Evolutionary conservation across 2,888 invertebrate species (phyloP), one percentile per base, ranked within the genome.

Genomic region (Chromoteleia sp.): DNA sequence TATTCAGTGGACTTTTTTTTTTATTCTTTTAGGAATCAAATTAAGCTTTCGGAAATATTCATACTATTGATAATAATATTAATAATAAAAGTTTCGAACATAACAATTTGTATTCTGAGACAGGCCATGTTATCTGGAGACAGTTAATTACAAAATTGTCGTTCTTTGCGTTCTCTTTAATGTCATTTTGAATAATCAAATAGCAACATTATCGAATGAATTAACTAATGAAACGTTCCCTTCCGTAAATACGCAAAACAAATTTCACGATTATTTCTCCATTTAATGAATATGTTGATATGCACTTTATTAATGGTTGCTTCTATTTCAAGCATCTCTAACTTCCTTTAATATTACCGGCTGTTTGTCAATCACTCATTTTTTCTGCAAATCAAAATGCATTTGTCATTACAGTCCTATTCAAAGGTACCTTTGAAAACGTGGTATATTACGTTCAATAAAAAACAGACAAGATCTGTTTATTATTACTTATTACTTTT

Each of bases 371-470:
- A 43, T 50, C 50, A 50, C 43, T 59, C 14, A 43, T 15, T 33
- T 50, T 63, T 50, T 50, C 43, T 50, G 33, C 21, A 50, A 33
- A 48, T 65, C 63, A 65, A 65, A 48, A 50, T 21, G 15, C 17
- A 65, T 65, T 65, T 65, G 63, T 65, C 63, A 65, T 65, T 65
- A 48, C 33, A 50, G 19, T 43, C n/a, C 15, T 59, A 43, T 59
- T 43, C 59, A 59, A 14, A 43, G 29, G 25, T 17, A 8, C 21
- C 43, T 17, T 43, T 59, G 29, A 43, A 29, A 33, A 41, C 3
- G 12, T 39, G 58, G 39, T 58, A 58, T 25, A 21, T 39, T 19
- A 41, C 25, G 7, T 58, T 12, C 15, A 56, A 15, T 30, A 25
- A 25, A 52, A 8, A 15, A n/a, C 7, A 33, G 33, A 33, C 33